Percentiles rank a stretch among this genome's conserved stretches.
These are phyloP conservation scores for Magallana angulata DNA, from an alignment of 1,140 invertebrate species.

Conservation along the genomic window DNA sequence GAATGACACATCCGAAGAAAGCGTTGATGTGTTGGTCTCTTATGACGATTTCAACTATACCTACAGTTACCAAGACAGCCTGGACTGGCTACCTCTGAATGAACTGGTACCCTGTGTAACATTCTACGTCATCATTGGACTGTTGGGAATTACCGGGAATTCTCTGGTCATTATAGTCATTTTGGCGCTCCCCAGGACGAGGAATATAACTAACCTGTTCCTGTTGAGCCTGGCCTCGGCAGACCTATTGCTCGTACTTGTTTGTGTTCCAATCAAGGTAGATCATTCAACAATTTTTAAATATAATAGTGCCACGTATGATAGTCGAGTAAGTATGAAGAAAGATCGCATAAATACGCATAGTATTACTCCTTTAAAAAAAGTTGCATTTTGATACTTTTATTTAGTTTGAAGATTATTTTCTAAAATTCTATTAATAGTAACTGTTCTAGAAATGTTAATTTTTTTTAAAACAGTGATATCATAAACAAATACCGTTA, in stretches of 20 bases:
- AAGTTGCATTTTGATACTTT: too few relatives aligned
- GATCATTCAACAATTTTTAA: neutral
- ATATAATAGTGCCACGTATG: too few relatives aligned
- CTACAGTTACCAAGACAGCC: conserved; percentile 55
- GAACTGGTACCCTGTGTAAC: conserved; percentile 83
- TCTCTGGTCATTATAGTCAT: conserved; percentile 57
- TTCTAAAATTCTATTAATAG: too few relatives aligned
- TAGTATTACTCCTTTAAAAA: too few relatives aligned
- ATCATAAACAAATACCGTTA: too few relatives aligned
- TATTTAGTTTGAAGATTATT: too few relatives aligned
- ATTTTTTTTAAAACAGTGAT: too few relatives aligned
- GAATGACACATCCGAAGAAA: neutral
- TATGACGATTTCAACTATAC: conserved; percentile 50
- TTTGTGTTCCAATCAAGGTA: conserved; percentile 85
- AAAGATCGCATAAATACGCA: too few relatives aligned
- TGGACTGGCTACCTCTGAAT: conserved; percentile 78
- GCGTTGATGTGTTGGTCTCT: neutral
- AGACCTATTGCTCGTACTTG: conserved; percentile 86
- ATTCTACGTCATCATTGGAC: conserved; percentile 83
- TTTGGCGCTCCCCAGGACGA: conserved; percentile 57
- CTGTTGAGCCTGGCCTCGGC: conserved; percentile 85
- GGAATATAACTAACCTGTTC: conserved; percentile 82
- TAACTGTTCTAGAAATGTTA: too few relatives aligned
- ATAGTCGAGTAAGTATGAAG: too few relatives aligned
- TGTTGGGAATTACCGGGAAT: conserved; percentile 61